Evolutionary conservation across 2,797 vertebrate species (phyloP), one percentile per base, ranked within the genome.

Genomic region (Brotula barbata): DNA sequence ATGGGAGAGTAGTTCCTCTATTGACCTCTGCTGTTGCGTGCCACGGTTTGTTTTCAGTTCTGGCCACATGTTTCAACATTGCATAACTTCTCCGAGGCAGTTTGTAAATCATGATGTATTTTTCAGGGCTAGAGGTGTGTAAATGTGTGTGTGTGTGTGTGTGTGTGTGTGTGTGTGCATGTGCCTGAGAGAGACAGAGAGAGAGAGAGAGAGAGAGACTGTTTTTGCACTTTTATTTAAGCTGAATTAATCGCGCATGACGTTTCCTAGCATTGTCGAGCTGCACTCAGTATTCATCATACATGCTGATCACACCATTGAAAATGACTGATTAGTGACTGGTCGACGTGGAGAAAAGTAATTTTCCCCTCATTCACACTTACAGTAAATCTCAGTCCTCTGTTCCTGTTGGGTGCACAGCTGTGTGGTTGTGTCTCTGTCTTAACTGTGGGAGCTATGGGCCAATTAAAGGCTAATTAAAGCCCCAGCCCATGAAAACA

Each of bases 1-100:
- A 36, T 6, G 31, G 7, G 20, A 68, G 73, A 59, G 68, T 59
- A 66, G 34, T 11, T 3, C 13, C 34, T 36, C 13, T 78, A 68
- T n/a, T 78, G 85, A 88, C 86, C 85, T 78, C 74, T 77, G 68
- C 77, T 28, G 49, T 89, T 85, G 89, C 88, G 88, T 91, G 91
- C 88, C 70, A 84, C 20, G 85, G 81, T 80, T 88, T 89, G 85
- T 89, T 91, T 89, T 89, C 84, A 81, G 55, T 86, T 64, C 80
- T 56, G 66, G 73, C 88, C 89, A 89, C 86, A 89, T 92, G 88
- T 89, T 90, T 85, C 73, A 83, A 71, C 78, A 76, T 87, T 88
- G 73, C 88, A 82, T 89, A 88, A 90, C 88, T 85, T 64, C 72
- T 88, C 75, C 70, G 71, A 73, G 77, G 70, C 61, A 71, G 85